Evolutionary conservation across 2,797 vertebrate species (phyloP), one percentile per base, ranked within the genome.

Genomic region (Gymnodraco acuticeps): DNA sequence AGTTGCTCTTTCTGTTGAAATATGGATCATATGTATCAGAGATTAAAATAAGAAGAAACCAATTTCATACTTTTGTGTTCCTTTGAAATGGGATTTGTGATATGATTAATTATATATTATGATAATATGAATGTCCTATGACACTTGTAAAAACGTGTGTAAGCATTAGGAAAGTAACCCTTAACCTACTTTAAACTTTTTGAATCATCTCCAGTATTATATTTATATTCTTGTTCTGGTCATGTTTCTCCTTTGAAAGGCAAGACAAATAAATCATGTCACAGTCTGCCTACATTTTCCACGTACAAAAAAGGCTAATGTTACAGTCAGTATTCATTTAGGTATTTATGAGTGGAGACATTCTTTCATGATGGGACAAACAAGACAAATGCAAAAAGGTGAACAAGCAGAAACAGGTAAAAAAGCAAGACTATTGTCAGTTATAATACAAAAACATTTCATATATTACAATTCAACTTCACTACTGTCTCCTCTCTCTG

Each of bases 381-480:
- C 53, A 69, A 54, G 19, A 83, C 61, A 77, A 78, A 82, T 80
- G 64, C 62, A 86, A 84, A 76, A 77, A 71, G 10, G 46, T 64
- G 53, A 76, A 83, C 58, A 11, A 75, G n/a, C 64, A 88, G 47
- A 81, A 1, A 88, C 8, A 1, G 3, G 12, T 60, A 55, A 80
- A 83, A 84, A 81, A 78, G 15, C 27, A 75, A 66, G 7, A 70
- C 19, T 15, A 55, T 12, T 23, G 12, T 54, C 43, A 77, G 47
- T 67, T 46, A 65, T 20, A 56, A 53, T 73, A 80, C 61, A 82
- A 85, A 75, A 70, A 71, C 8, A 70, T 46, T 70, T 64, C 2
- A 48, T 61, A 78, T 72, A 48, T 79, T 53, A 86, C 60, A 86
- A 56, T 70, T 73, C 0, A 64, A 51, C 33, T 70, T 74, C n/a